Conservation (phyloP, 1,140 invertebrate genomes). For the Ptiloglossa arizonensis region DNA sequence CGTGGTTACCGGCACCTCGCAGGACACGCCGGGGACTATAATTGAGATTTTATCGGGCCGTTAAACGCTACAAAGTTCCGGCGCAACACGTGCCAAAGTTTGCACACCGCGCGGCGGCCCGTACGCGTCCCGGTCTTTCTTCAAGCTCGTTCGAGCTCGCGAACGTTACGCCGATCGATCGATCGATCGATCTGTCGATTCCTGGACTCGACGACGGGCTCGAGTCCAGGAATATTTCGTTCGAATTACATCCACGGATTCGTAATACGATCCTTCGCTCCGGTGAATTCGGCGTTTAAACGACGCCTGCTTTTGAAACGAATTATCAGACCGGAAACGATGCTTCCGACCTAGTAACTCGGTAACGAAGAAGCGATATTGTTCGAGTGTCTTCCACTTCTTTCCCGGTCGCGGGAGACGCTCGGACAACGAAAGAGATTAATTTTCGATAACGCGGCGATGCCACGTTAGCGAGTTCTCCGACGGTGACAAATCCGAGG, state of each 20-base stretch:
- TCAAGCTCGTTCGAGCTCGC: slow-evolving; percentile 20
- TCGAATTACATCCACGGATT: neutral
- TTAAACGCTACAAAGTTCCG: slow-evolving; percentile 62
- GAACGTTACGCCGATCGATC: too few species aligned
- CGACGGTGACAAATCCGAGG: slow-evolving; percentile 52
- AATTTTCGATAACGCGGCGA: slow-evolving; percentile 47
- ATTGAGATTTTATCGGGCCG: slow-evolving; percentile 76
- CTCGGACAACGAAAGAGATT: slow-evolving; percentile 37
- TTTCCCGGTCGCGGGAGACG: slow-evolving; percentile 1
- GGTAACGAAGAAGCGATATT: slow-evolving; percentile 22
- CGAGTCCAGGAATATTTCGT: slow-evolving; percentile 4
- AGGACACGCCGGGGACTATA: slow-evolving; percentile 63
- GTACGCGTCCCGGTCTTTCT: slow-evolving; percentile 28
- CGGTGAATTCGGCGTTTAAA: neutral
- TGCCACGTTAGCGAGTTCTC: slow-evolving; percentile 60
- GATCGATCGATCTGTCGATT: too few species aligned
- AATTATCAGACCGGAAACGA: slow-evolving; percentile 10
- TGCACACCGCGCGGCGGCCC: slow-evolving; percentile 7
- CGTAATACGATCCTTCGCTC: neutral
- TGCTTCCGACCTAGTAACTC: slow-evolving; percentile 4
- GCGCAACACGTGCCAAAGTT: slow-evolving; percentile 64
- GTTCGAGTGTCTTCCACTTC: neutral
- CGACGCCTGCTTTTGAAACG: neutral
- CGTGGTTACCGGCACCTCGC: slow-evolving; percentile 39
- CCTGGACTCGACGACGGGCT: too few species aligned